Evolutionary conservation across 2,113 vertebrate species (phyloP), one percentile per base, ranked within the genome.

Genomic region (Sylvilagus bachmani): DNA sequence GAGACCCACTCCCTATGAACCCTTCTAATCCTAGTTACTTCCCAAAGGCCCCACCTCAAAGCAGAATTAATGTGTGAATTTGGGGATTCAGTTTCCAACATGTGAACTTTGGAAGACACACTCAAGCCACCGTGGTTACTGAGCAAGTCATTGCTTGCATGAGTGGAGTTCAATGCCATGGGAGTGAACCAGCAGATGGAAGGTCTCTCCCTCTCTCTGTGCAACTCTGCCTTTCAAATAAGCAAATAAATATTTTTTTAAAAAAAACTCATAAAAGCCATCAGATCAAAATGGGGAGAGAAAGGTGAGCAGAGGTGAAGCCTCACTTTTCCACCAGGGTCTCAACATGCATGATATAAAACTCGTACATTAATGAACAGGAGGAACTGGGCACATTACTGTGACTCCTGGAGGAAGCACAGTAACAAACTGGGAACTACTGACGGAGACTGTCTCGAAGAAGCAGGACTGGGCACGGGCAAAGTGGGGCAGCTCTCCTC

Each of bases 241-340:
- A 44, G 44, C 6, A 44, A 44, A 44, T 44, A 44, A 44, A 44
- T 44, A 44, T 5, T 44, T 6, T 44, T 44, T 44, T 6, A 44
- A 44, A 38, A 38, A n/a, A 84, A 70, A 86, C 29, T n/a, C 31
- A 33, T 53, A 44, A 67, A 71, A 29, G 24, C 64, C 64, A 36
- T 24, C 81, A 77, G n/a, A n/a, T 95, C 89, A 95, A 90, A 67
- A 51, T 51, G 24, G 25, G 21, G 27, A 92, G 11, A 67, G 58
- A 84, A 86, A 86, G 13, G 44, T 51, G 11, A 80, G 25, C 3
- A 1, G 31, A 1, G 31, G 4, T 11, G n/a, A 70, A 93, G 49
- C 6, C 14, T 73, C 62, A 51, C 21, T 84, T 89, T 77, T 86
- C 38, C 81, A 77, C 22, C 36, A 25, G 44, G 77, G 14, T 89